These are phyloP conservation scores for Diaphora mendica DNA, from an alignment of 2,888 invertebrate genomes.

Conservation along the genomic window DNA sequence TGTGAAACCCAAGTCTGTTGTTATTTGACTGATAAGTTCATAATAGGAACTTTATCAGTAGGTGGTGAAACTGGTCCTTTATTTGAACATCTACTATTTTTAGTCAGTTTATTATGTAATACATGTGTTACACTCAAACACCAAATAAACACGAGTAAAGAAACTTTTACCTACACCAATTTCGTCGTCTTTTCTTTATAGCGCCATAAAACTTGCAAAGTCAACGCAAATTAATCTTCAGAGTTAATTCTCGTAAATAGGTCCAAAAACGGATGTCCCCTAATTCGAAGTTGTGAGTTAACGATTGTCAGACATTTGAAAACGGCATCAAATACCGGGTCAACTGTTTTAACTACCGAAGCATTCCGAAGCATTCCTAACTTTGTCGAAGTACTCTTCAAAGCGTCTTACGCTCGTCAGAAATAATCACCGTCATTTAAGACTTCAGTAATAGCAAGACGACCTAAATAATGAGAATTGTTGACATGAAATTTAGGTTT, in stretches of 20 bases:
- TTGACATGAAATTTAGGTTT: slow-evolving; percentile 25
- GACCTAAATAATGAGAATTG: slow-evolving; percentile 34
- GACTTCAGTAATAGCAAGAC: slow-evolving; percentile 23
- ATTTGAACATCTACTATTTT: background rate
- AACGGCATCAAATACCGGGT: slow-evolving; percentile 40
- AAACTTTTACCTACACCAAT: slow-evolving; percentile 5
- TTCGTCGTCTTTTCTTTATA: slow-evolving; percentile 13
- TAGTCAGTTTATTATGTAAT: background rate
- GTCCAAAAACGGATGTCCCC: slow-evolving; percentile 26
- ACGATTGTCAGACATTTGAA: slow-evolving; percentile 29
- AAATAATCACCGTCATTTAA: slow-evolving; percentile 36
- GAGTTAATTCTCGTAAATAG: slow-evolving; percentile 39
- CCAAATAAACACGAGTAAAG: background rate
- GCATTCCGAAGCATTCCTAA: slow-evolving; percentile 13
- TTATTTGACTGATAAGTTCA: too few species aligned
- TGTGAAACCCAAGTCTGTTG: too few species aligned
- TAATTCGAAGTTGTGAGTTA: slow-evolving; percentile 40
- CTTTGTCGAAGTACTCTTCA: slow-evolving; percentile 22
- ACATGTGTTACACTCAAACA: background rate
- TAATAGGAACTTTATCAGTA: too few species aligned
- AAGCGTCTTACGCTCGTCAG: slow-evolving; percentile 32
- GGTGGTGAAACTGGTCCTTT: background rate
- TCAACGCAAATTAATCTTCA: slow-evolving; percentile 19
- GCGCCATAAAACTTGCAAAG: slow-evolving; percentile 34
- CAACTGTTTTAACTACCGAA: slow-evolving; percentile 37